These are phyloP conservation scores for Argyrosomus japonicus DNA, from an alignment of 2,113 vertebrate species.

Conservation along the genomic window DNA sequence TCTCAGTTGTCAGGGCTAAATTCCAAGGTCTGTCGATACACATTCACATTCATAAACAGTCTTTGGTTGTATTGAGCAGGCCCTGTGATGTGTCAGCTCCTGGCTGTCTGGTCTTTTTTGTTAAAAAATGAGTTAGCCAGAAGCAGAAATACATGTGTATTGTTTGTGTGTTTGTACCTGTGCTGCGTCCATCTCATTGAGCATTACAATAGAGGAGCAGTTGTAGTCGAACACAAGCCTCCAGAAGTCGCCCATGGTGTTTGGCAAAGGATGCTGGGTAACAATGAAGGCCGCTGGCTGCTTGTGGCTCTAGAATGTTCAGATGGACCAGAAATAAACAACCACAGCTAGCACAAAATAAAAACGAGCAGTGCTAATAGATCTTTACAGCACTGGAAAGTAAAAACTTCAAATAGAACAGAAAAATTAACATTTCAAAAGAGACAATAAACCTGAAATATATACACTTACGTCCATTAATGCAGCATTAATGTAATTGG, in stretches of 20 bases:
- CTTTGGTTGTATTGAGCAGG: conserved; percentile 3
- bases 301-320: conserved; percentile 92
- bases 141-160: neutral
- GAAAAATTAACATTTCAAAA: neutral
- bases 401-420: no score
- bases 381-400: neutral
- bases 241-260: conserved; percentile 97
- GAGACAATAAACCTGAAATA: neutral
- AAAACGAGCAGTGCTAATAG: neutral
- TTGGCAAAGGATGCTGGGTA: conserved; percentile 97
- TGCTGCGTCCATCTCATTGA: conserved; percentile 96
- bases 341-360: neutral
- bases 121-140: neutral
- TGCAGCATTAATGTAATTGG: conserved; percentile 97
- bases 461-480: conserved; percentile 93
- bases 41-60: conserved; percentile 16
- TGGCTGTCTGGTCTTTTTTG: neutral
- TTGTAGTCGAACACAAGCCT: conserved; percentile 98
- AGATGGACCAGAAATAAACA: conserved; percentile 26
- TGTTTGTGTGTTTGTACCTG: conserved; percentile 84
- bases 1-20: neutral
- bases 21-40: conserved; percentile 9
- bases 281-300: conserved; percentile 98
- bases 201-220: conserved; percentile 98
- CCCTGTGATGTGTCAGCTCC: conserved; percentile 6